These are phyloP conservation scores for Brachypteracias leptosomus DNA, from an alignment of 2,113 vertebrate genomes.

Conservation along the genomic window DNA sequence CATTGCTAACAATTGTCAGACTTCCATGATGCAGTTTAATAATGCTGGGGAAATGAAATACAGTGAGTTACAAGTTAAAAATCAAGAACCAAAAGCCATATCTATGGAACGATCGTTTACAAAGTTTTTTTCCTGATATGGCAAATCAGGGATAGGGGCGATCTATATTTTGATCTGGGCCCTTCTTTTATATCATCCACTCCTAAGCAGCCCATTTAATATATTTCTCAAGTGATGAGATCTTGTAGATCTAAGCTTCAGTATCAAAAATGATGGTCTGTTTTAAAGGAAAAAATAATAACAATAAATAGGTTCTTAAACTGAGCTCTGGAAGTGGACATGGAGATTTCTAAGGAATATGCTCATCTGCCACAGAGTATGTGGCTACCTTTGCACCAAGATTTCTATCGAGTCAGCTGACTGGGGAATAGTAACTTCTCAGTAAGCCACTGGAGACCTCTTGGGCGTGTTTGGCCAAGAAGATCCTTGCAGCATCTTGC, in stretches of 20 bases:
- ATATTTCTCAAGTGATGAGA: background rate
- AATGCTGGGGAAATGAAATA: background rate
- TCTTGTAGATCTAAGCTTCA: background rate
- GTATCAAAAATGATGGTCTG: fast-evolving
- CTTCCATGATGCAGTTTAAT: background rate
- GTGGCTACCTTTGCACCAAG: background rate
- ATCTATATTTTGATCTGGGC: background rate
- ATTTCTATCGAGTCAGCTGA: background rate
- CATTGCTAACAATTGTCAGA: background rate
- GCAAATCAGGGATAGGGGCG: fast-evolving
- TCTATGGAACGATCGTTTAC: fast-evolving
- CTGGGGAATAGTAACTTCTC: background rate
- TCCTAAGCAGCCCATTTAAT: background rate
- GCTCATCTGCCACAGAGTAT: background rate
- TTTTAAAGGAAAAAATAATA: background rate
- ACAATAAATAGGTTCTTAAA: background rate
- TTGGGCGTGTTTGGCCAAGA: background rate
- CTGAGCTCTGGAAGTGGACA: background rate
- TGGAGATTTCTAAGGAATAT: background rate
- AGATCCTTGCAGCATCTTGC: background rate
- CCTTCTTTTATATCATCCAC: background rate
- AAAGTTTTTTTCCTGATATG: background rate
- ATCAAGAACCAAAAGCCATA: background rate
- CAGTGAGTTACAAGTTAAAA: background rate
- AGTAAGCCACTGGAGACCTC: background rate